A percentile compares a stretch with the other conserved stretches of the same genome.
Evolutionary conservation across 2,797 vertebrate genomes (phyloP).

Genomic region (Sebastes melanostomus): DNA sequence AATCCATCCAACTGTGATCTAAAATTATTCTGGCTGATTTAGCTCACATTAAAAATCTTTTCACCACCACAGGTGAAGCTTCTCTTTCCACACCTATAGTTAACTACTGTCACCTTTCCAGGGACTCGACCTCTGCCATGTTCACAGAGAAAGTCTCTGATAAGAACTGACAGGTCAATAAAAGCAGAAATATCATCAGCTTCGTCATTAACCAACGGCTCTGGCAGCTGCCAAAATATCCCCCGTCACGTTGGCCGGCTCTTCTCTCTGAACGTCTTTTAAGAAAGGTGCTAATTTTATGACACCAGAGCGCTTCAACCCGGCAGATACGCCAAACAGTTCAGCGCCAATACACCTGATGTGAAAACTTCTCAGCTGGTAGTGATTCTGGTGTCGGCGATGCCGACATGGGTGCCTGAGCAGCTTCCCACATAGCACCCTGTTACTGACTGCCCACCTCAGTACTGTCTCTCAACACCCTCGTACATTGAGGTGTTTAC

Average conservation of each 20-base stretch:
- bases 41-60: neutral
- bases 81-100: neutral
- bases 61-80: neutral
- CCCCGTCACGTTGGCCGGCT: slow-evolving; percentile 60
- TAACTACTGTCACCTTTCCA: slow-evolving; percentile 51
- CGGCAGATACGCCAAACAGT: slow-evolving; percentile 68
- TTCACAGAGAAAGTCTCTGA: slow-evolving; percentile 76
- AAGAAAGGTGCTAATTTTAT: slow-evolving; percentile 84
- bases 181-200: slow-evolving; percentile 81
- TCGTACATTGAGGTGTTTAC: slow-evolving; percentile 68
- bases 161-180: slow-evolving; percentile 84
- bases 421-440: slow-evolving; percentile 44
- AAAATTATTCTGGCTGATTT: neutral
- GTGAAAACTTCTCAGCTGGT: slow-evolving; percentile 11
- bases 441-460: slow-evolving; percentile 39
- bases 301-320: slow-evolving; percentile 69
- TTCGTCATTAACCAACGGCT: slow-evolving; percentile 62
- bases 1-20: neutral
- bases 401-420: slow-evolving; percentile 21
- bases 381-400: slow-evolving; percentile 17
- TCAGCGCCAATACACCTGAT: slow-evolving; percentile 31
- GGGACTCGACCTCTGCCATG: neutral
- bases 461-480: slow-evolving; percentile 57
- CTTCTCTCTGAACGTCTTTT: slow-evolving; percentile 71
- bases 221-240: slow-evolving; percentile 80